phyloP scores from a whole-genome alignment of 2,113 vertebrate species.

The Mastomys natalensis region DNA sequence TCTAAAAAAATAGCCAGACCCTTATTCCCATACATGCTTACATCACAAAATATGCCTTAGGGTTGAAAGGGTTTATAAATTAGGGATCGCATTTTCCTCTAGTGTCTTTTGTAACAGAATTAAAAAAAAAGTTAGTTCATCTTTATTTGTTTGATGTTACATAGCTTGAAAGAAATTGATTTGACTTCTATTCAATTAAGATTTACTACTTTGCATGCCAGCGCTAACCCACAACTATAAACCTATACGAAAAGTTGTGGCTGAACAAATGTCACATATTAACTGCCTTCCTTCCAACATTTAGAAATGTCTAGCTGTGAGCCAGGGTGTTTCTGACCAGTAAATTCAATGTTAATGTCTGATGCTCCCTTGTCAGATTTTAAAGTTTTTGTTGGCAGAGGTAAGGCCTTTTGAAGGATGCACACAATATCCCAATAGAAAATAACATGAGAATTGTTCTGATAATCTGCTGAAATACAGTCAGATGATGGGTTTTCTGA shows the following conservation, averaged over 20 bases:
- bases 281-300: slow-evolving; percentile 68
- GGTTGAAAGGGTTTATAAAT: slow-evolving; percentile 51
- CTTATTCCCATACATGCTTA: slow-evolving; percentile 31
- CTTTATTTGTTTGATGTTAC: slow-evolving; percentile 58
- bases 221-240: slow-evolving; percentile 66
- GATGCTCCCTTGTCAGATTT: slow-evolving; percentile 20
- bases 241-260: slow-evolving; percentile 71
- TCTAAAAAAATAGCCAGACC: slow-evolving; percentile 3
- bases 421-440: background rate
- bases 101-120: slow-evolving; percentile 24
- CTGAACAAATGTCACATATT: slow-evolving; percentile 55
- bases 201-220: slow-evolving; percentile 71
- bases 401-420: slow-evolving; percentile 31
- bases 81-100: slow-evolving; percentile 36
- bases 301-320: slow-evolving; percentile 57
- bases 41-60: slow-evolving; percentile 31
- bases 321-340: slow-evolving; percentile 51
- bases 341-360: slow-evolving; percentile 48
- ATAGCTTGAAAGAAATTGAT: slow-evolving; percentile 70
- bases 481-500: background rate
- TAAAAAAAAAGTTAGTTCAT: background rate
- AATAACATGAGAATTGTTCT: slow-evolving; percentile 30
- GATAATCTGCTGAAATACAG: background rate
- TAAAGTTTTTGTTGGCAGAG: slow-evolving; percentile 46
- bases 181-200: slow-evolving; percentile 75